Evolutionary conservation across 1,140 invertebrate genomes (phyloP).

Genomic region (Dendroctonus ponderosae): DNA sequence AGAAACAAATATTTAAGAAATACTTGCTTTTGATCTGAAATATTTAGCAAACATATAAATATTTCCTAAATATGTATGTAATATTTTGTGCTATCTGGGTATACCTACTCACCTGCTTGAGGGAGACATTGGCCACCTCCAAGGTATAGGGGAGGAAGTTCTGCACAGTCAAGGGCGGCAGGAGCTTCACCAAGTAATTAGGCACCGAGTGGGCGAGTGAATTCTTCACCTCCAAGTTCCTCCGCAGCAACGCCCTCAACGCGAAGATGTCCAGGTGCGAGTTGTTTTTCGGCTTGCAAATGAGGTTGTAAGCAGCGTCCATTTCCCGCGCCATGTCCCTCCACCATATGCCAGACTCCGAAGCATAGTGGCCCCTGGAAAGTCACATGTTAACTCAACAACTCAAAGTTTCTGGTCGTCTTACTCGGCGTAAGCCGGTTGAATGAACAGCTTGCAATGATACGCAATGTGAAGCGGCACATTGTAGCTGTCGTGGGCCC

Average conservation of each 20-base stretch:
- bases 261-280: conserved; percentile 60
- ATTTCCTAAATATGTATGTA: too few species aligned
- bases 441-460: conserved; percentile 72
- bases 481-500: conserved; percentile 70
- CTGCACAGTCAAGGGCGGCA: conserved; percentile 72
- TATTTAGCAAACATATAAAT: too few species aligned
- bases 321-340: conserved; percentile 68
- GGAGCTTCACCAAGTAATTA: conserved; percentile 69
- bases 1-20: too few species aligned
- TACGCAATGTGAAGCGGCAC: conserved; percentile 78
- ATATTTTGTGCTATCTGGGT: too few species aligned
- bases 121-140: conserved; percentile 53
- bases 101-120: conserved; percentile 41
- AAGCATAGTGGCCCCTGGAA: conserved; percentile 65
- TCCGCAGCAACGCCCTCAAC: conserved; percentile 57
- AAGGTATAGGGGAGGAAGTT: conserved; percentile 74
- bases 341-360: conserved; percentile 74
- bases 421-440: conserved; percentile 73
- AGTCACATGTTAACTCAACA: conserved; percentile 8
- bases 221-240: conserved; percentile 47
- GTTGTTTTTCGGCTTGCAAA: conserved; percentile 61
- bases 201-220: conserved; percentile 59
- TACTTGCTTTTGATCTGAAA: too few species aligned
- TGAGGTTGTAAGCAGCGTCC: conserved; percentile 60
- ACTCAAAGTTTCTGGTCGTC: neutral